A percentile compares a stretch with the other conserved stretches of the same genome.
Evolutionary conservation across 2,797 vertebrate genomes (phyloP).

Genomic region (Ficedula albicollis): DNA sequence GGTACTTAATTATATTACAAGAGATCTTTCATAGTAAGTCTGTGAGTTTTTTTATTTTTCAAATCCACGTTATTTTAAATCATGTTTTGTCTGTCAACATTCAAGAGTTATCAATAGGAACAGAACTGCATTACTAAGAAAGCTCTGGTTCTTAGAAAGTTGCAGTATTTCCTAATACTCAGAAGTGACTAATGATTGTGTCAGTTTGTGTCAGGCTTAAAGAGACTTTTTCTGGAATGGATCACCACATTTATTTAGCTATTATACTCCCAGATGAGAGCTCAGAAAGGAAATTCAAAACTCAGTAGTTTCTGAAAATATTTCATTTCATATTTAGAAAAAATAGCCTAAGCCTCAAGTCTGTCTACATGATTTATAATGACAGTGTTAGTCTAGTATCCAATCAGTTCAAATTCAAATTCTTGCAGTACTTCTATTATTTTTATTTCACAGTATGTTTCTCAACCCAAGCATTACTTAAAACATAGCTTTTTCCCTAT

Average conservation of each 20-base stretch:
- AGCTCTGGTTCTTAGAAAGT: not conserved
- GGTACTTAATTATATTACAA: not conserved
- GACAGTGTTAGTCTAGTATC: not conserved
- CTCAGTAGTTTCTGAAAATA: not conserved
- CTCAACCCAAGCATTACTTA: not conserved
- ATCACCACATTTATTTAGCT: fast-evolving
- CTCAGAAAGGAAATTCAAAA: not conserved
- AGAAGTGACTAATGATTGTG: not conserved
- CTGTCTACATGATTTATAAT: not conserved
- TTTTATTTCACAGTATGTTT: not conserved
- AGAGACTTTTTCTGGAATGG: not conserved
- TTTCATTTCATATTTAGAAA: not conserved
- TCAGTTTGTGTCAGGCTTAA: not conserved
- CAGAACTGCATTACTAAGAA: not conserved
- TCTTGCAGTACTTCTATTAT: not conserved
- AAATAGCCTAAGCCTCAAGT: not conserved
- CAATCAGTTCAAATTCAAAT: not conserved
- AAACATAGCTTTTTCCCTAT: not conserved
- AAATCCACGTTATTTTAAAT: fast-evolving
- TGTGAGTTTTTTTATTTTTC: not conserved
- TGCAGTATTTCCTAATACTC: not conserved
- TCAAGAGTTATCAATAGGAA: not conserved
- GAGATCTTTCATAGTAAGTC: not conserved
- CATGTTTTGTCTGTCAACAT: not conserved
- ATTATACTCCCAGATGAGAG: not conserved